Evolutionary conservation across 2,797 vertebrate genomes (phyloP).

Genomic region (Sphenopsis melanotis): DNA sequence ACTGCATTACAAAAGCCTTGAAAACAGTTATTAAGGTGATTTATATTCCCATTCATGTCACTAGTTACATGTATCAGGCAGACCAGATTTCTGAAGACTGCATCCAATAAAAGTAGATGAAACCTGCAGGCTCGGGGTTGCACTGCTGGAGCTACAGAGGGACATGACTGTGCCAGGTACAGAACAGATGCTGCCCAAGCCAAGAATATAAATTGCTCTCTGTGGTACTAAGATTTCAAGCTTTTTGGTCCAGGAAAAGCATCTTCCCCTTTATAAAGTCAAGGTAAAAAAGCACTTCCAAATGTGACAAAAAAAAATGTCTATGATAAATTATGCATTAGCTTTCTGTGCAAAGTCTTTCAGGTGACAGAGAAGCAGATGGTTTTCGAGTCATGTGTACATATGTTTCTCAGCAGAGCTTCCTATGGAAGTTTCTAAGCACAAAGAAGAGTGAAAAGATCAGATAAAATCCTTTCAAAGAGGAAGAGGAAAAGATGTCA

Average conservation of each 20-base stretch:
- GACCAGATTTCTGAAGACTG: not conserved
- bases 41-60: not conserved
- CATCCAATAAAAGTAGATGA: not conserved
- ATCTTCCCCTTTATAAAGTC: not conserved
- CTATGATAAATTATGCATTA: slow-evolving; percentile 32
- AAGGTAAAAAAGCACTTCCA: not conserved
- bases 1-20: not conserved
- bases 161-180: not conserved
- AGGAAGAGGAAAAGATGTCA: not conserved
- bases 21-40: not conserved
- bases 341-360: slow-evolving; percentile 13
- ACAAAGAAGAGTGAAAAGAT: slow-evolving; percentile 20
- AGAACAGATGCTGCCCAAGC: not conserved
- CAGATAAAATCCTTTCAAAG: slow-evolving; percentile 27
- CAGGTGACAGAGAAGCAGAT: slow-evolving; percentile 43
- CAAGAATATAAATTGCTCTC: not conserved
- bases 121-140: not conserved
- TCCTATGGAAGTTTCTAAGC: not conserved
- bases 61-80: not conserved
- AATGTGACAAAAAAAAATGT: not conserved
- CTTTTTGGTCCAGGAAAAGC: not conserved
- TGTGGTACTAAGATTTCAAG: not conserved
- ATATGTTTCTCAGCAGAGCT: slow-evolving; percentile 9
- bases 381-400: slow-evolving; percentile 9
- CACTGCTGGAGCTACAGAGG: not conserved